Conservation (phyloP, 2,797 vertebrate species). For the Somateria mollissima region DNA sequence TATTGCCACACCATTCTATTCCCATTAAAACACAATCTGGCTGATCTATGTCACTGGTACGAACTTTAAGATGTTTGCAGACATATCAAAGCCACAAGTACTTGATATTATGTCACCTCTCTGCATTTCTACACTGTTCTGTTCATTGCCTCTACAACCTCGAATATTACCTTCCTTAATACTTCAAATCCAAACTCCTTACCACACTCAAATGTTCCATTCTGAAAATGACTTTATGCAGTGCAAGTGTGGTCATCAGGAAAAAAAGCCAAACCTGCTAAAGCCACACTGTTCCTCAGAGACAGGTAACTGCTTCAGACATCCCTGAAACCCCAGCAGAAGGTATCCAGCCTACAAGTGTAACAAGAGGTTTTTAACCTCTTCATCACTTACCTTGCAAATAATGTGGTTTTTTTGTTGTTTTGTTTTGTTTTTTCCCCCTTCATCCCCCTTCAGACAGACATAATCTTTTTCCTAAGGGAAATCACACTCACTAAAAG, state of each 20-base stretch:
- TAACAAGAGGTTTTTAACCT: not conserved
- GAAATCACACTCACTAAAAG: not conserved
- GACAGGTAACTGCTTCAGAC: not conserved
- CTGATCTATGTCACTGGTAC: not conserved
- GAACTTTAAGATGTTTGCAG: not conserved
- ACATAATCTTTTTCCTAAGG: not conserved
- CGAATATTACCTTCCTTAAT: not conserved
- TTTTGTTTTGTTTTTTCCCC: too few relatives aligned
- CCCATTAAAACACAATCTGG: not conserved
- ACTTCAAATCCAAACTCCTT: not conserved
- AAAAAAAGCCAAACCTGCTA: not conserved
- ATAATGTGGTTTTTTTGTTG: not conserved
- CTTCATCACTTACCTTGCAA: not conserved
- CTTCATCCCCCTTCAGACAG: not conserved
- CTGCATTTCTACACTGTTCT: not conserved
- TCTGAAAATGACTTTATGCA: not conserved
- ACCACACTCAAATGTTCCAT: not conserved
- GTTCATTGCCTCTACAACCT: not conserved
- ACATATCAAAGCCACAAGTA: not conserved
- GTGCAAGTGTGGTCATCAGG: not conserved
- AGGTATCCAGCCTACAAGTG: not conserved
- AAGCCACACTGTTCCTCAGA: not conserved
- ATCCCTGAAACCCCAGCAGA: not conserved
- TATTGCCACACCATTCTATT: not conserved
- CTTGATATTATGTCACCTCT: rapidly evolving